phyloP scores from a whole-genome alignment of 2,113 vertebrate species.

The Rhinichthys klamathensis region DNA sequence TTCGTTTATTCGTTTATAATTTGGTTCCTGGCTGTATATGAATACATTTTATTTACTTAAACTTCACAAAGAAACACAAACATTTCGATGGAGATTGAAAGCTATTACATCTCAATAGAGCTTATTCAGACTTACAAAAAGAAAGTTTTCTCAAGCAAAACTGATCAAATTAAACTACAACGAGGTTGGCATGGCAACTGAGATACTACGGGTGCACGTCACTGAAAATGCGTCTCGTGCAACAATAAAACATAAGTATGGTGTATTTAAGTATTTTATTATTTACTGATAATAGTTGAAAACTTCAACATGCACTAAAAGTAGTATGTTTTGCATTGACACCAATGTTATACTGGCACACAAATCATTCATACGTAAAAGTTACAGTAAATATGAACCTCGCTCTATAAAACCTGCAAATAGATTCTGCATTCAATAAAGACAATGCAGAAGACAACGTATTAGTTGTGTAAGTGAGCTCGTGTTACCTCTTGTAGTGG shows the following conservation, averaged over 20 bases:
- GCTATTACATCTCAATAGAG: neutral
- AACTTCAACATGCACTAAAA: neutral
- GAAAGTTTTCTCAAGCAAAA: neutral
- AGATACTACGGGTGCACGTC: neutral
- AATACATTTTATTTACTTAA: neutral
- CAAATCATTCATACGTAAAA: neutral
- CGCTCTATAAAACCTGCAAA: neutral
- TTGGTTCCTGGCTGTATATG: neutral
- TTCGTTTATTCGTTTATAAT: neutral
- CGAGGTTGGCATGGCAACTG: conserved; percentile 29
- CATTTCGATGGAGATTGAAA: neutral
- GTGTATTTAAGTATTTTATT: neutral
- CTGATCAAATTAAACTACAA: neutral
- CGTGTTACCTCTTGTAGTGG: conserved; percentile 15
- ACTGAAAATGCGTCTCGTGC: neutral
- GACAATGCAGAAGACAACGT: neutral
- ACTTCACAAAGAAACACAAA: neutral
- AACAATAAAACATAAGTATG: neutral
- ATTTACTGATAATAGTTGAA: neutral
- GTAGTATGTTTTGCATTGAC: neutral
- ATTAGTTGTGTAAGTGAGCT: neutral
- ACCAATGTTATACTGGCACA: neutral
- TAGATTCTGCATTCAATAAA: neutral
- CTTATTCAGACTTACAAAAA: neutral
- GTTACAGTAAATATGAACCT: neutral